Conservation (phyloP, 2,888 invertebrate genomes). For the Diachrysia chrysitis region DNA sequence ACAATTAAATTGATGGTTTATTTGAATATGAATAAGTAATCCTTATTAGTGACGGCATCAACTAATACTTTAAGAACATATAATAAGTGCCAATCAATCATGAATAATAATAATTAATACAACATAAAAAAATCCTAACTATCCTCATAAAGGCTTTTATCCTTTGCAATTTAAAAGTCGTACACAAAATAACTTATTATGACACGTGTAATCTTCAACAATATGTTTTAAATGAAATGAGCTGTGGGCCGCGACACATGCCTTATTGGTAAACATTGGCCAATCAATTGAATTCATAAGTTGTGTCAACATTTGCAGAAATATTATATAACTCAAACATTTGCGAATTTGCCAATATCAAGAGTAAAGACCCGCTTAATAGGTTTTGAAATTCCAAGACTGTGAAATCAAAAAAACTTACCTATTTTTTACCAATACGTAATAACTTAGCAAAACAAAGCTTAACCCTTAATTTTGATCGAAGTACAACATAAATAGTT, state of each 20-base stretch:
- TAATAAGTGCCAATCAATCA: background rate
- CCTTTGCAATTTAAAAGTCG: background rate
- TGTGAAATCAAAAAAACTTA: background rate
- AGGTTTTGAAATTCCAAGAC: slow-evolving; percentile 2
- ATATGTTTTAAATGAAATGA: background rate
- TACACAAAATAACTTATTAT: background rate
- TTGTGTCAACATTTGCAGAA: slow-evolving; percentile 1
- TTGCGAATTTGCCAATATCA: background rate
- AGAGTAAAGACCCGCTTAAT: background rate
- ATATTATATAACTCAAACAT: slow-evolving; percentile 1
- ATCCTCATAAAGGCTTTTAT: background rate
- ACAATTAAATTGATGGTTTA: background rate
- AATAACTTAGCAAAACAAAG: background rate
- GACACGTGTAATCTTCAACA: background rate
- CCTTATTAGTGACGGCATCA: background rate
- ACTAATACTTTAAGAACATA: background rate
- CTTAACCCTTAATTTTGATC: too few relatives aligned
- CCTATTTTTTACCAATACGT: background rate
- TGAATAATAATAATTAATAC: background rate
- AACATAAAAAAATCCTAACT: background rate
- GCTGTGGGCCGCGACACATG: background rate
- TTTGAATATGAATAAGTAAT: background rate
- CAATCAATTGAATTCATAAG: background rate
- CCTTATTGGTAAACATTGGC: background rate
- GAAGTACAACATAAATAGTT: too few relatives aligned